A percentile compares a stretch with the other conserved stretches of the same genome.
Conservation (phyloP, 2,113 vertebrate species). For the Eulacestoma nigropectus region DNA sequence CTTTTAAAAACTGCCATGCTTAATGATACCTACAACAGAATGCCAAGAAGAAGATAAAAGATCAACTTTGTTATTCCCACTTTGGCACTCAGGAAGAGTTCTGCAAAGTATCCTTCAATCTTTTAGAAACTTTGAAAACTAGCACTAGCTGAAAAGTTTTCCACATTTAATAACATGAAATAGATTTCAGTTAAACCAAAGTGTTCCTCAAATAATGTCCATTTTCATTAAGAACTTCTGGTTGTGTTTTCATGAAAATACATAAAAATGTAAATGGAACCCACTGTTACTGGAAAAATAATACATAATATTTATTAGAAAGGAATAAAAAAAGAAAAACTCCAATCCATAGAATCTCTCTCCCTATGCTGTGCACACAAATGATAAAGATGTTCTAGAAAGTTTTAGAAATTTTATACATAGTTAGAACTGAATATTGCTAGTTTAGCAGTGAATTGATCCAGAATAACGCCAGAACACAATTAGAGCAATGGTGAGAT, state of each 20-base stretch:
- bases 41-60: constrained; percentile 53
- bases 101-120: constrained; percentile 3
- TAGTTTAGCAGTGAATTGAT: not conserved
- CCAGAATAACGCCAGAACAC: not conserved
- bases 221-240: not conserved
- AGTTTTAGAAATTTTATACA: not conserved
- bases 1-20: constrained; percentile 38
- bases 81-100: constrained; percentile 21
- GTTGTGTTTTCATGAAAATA: not conserved
- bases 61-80: constrained; percentile 19
- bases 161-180: not conserved
- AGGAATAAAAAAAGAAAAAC: not conserved
- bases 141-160: not conserved
- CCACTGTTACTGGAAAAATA: not conserved
- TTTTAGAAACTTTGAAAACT: constrained; percentile 21
- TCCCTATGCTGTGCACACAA: not conserved
- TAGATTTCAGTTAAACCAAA: not conserved
- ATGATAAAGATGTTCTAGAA: not conserved
- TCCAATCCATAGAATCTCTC: not conserved
- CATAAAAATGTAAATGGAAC: not conserved
- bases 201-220: not conserved
- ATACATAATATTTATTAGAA: not conserved
- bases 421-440: not conserved
- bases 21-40: constrained; percentile 52
- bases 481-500: not conserved